Evolutionary conservation across 2,113 vertebrate species (phyloP).

Genomic region (Theristicus caerulescens): DNA sequence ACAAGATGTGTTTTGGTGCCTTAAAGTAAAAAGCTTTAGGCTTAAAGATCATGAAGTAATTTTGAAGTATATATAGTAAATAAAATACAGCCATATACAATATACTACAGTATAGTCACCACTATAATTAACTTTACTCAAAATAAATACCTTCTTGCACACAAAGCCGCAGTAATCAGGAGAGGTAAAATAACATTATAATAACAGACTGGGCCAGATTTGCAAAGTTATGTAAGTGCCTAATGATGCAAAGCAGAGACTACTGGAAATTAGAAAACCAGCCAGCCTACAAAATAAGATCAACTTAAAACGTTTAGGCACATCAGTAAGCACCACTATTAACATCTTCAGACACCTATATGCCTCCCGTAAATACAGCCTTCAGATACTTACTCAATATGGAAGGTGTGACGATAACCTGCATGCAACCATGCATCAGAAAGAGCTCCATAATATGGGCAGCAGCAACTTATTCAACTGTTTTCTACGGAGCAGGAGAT

Average conservation of each 20-base stretch:
- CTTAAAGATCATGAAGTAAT: neutral
- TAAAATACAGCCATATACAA: neutral
- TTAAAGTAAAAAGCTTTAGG: neutral
- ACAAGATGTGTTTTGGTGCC: neutral
- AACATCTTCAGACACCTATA: neutral
- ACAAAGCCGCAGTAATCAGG: neutral
- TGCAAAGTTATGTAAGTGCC: neutral
- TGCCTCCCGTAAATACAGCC: neutral
- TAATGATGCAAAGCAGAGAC: neutral
- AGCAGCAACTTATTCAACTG: neutral
- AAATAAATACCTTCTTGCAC: slow-evolving; percentile 26
- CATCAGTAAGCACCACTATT: neutral
- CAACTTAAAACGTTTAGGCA: neutral
- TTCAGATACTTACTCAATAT: neutral
- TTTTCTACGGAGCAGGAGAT: neutral
- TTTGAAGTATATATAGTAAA: neutral
- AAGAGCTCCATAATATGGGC: accelerated
- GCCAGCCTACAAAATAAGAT: neutral
- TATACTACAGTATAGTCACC: neutral
- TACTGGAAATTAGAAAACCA: neutral
- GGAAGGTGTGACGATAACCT: neutral
- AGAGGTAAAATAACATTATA: neutral
- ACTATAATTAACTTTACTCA: neutral
- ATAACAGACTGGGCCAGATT: neutral
- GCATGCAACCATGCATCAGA: accelerated